Percentiles rank a stretch among this genome's conserved stretches.
Conservation (phyloP, 2,113 vertebrate genomes). For the Neogobius melanostomus region DNA sequence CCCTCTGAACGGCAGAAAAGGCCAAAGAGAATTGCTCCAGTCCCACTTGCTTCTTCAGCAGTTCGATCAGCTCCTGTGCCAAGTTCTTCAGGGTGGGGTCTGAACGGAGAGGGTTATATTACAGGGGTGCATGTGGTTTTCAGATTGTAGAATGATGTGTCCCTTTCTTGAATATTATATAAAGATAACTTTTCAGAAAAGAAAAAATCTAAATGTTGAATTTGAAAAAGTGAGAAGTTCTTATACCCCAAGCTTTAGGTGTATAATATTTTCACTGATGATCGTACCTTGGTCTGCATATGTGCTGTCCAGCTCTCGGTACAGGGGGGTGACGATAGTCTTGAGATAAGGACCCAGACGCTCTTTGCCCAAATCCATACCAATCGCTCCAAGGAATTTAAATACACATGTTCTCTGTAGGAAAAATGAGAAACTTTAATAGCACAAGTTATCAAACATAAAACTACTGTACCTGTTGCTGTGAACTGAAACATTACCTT, state of each 20-base stretch:
- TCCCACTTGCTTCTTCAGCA: constrained; percentile 90
- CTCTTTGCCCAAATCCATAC: constrained; percentile 88
- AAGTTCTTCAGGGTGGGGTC: constrained; percentile 93
- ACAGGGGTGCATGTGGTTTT: not conserved
- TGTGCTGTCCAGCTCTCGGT: constrained; percentile 94
- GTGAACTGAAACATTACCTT: constrained; percentile 77
- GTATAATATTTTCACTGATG: not conserved
- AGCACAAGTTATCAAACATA: not conserved
- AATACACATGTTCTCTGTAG: constrained; percentile 92
- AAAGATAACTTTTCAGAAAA: no score
- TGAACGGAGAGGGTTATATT: constrained; percentile 45
- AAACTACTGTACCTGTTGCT: no score
- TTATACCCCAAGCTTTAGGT: no score
- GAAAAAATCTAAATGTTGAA: no score
- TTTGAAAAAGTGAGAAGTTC: no score
- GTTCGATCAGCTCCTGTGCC: constrained; percentile 92
- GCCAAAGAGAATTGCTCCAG: constrained; percentile 87
- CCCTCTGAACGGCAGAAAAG: constrained; percentile 90
- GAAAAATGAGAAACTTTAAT: not conserved
- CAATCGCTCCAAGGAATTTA: constrained; percentile 93
- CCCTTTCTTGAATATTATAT: no score
- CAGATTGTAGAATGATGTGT: not conserved
- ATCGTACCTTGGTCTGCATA: constrained; percentile 91
- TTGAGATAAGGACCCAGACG: constrained; percentile 84
- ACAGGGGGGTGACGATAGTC: constrained; percentile 86